Evolutionary conservation across 2,113 vertebrate species (phyloP).

Genomic region (Spizaetus ornatus): DNA sequence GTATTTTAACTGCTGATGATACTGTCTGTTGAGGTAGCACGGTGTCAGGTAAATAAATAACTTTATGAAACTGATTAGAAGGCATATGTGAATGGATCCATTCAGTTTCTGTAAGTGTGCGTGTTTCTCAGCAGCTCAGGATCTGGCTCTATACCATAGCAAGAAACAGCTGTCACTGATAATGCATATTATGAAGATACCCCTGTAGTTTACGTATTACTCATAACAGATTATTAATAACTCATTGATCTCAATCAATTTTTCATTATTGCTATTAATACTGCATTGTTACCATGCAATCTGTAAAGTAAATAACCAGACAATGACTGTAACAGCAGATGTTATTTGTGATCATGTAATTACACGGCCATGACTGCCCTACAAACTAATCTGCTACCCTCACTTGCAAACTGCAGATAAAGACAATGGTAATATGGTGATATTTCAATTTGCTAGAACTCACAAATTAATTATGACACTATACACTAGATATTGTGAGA

Average conservation of each 20-base stretch:
- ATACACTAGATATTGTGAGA: neutral
- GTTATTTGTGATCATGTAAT: conserved; percentile 47
- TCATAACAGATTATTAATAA: conserved; percentile 41
- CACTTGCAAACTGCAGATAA: conserved; percentile 10
- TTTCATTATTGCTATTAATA: conserved; percentile 43
- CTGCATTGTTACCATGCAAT: neutral
- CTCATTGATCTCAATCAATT: conserved; percentile 46
- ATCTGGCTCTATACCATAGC: neutral
- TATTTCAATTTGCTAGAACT: neutral
- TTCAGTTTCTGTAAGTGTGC: neutral
- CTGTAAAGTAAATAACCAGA: conserved; percentile 36
- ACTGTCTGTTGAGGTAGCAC: neutral
- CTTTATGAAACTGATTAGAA: neutral
- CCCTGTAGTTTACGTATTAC: neutral
- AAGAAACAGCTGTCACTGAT: neutral
- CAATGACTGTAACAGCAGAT: conserved; percentile 26
- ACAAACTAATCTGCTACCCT: conserved; percentile 13
- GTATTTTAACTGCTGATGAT: neutral
- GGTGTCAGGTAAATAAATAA: neutral
- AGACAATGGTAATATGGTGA: neutral
- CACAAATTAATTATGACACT: neutral
- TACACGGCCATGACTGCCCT: neutral
- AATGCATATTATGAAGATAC: conserved; percentile 9
- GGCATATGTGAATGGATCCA: neutral
- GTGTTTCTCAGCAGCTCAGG: neutral